Conservation (phyloP, 2,888 invertebrate genomes). For the Fabriciana adippe region DNA sequence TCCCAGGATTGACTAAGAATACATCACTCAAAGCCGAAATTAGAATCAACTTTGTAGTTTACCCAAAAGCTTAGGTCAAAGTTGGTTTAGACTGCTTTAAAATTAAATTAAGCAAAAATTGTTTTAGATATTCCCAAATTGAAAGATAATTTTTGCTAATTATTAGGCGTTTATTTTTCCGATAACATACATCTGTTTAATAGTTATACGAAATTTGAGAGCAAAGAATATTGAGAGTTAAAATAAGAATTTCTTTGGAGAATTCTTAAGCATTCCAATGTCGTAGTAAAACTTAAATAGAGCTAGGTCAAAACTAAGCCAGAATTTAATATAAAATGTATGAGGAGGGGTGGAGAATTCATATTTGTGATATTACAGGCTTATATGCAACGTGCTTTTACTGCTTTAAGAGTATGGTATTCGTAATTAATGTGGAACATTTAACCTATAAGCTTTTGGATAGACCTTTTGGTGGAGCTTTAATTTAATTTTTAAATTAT, state of each 20-base stretch:
- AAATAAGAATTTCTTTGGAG: conserved; percentile 8
- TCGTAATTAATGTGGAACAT: conserved; percentile 12
- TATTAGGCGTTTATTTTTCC: too few relatives aligned
- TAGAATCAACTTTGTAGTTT: too few relatives aligned
- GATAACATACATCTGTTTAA: too few relatives aligned
- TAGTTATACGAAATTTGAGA: neutral
- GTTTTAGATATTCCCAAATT: too few relatives aligned
- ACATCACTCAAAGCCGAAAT: too few relatives aligned
- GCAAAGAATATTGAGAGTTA: neutral
- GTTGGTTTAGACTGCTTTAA: too few relatives aligned
- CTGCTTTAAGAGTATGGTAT: conserved; percentile 15
- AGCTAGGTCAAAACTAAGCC: conserved; percentile 19
- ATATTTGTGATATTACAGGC: conserved; percentile 33
- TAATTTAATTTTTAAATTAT: neutral
- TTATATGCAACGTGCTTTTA: conserved; percentile 19
- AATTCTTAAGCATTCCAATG: neutral
- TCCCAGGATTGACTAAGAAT: too few relatives aligned
- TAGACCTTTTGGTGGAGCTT: neutral
- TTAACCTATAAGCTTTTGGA: conserved; percentile 4
- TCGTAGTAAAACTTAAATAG: conserved; percentile 16
- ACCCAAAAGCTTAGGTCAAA: too few relatives aligned
- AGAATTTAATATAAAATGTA: conserved; percentile 38
- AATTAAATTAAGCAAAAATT: too few relatives aligned
- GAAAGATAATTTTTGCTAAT: too few relatives aligned
- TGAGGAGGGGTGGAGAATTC: conserved; percentile 30